A percentile compares a stretch with the other conserved stretches of the same genome.
These are phyloP conservation scores for Oreochromis tanganicae DNA, from an alignment of 2,113 vertebrate species.

Conservation along the genomic window DNA sequence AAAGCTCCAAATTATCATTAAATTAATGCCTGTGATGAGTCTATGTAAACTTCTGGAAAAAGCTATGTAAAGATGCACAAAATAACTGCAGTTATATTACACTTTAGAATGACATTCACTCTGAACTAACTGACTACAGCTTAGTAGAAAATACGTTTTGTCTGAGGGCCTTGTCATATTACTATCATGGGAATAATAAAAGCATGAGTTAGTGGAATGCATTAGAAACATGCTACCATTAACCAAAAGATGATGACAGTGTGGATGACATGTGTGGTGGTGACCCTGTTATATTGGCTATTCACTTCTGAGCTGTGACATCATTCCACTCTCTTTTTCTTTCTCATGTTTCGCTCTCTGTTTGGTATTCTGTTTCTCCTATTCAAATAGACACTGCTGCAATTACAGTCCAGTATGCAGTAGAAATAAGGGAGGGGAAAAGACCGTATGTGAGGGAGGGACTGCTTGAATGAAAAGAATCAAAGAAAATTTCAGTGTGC, in stretches of 20 bases:
- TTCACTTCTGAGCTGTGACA: conserved; percentile 46
- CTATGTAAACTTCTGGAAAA: not conserved
- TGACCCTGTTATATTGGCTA: conserved; percentile 29
- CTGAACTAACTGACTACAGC: not conserved
- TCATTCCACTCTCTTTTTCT: conserved; percentile 7
- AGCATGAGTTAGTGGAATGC: not conserved
- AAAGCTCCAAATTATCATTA: not conserved
- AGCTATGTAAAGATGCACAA: not conserved
- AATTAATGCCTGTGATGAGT: not conserved
- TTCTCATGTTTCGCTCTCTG: conserved; percentile 2
- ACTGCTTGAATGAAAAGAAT: not conserved
- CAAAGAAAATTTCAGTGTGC: not conserved
- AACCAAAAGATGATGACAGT: not conserved
- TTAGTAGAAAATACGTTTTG: not conserved
- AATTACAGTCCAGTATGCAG: not conserved
- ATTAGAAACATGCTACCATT: not conserved
- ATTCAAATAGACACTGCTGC: not conserved
- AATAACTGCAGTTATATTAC: not conserved
- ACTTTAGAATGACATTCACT: not conserved
- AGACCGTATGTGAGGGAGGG: not conserved
- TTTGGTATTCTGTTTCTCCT: conserved; percentile 40
- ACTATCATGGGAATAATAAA: not conserved
- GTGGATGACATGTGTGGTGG: not conserved
- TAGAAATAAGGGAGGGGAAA: not conserved
- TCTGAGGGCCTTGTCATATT: not conserved